Percentiles rank a stretch among this genome's conserved stretches.
These are phyloP conservation scores for Hecatera dysodea DNA, from an alignment of 2,888 invertebrate species.

Conservation along the genomic window DNA sequence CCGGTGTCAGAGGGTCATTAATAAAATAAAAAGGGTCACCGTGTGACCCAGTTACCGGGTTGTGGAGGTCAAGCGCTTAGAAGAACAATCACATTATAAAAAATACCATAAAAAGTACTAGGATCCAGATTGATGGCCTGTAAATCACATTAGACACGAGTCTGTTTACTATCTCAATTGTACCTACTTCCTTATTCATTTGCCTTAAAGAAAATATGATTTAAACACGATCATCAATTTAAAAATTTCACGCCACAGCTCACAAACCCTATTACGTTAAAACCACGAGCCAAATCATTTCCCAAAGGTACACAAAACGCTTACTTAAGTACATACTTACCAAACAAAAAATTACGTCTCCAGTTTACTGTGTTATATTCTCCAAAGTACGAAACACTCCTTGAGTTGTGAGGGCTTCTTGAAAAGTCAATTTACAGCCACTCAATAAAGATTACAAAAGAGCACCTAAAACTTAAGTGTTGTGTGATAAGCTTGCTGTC, in stretches of 20 bases:
- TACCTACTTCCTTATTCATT: no score
- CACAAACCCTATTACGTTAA: constrained; percentile 30
- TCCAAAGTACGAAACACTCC: constrained; percentile 55
- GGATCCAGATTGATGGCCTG: no score
- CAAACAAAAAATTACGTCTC: constrained; percentile 59
- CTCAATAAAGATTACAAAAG: constrained; percentile 80
- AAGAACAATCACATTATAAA: no score
- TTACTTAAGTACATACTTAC: constrained; percentile 51
- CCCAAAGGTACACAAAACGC: constrained; percentile 46
- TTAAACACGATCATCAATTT: constrained; percentile 20
- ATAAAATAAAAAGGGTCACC: no score
- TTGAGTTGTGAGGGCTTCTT: constrained; percentile 61
- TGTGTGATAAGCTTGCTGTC: constrained; percentile 74
- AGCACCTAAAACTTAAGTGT: constrained; percentile 76
- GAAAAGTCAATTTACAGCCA: constrained; percentile 78
- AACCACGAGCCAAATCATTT: constrained; percentile 56
- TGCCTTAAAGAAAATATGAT: constrained; percentile 7
- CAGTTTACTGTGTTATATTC: constrained; percentile 56
- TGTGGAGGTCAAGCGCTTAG: no score
- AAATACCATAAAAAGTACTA: no score
- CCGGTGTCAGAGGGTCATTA: no score
- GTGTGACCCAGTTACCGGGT: no score
- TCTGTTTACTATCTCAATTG: not conserved
- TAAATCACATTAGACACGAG: not conserved
- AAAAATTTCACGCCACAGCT: constrained; percentile 32